A percentile compares a stretch with the other conserved stretches of the same genome.
Evolutionary conservation across 1,140 invertebrate genomes (phyloP).

Genomic region (Drosophila auraria): DNA sequence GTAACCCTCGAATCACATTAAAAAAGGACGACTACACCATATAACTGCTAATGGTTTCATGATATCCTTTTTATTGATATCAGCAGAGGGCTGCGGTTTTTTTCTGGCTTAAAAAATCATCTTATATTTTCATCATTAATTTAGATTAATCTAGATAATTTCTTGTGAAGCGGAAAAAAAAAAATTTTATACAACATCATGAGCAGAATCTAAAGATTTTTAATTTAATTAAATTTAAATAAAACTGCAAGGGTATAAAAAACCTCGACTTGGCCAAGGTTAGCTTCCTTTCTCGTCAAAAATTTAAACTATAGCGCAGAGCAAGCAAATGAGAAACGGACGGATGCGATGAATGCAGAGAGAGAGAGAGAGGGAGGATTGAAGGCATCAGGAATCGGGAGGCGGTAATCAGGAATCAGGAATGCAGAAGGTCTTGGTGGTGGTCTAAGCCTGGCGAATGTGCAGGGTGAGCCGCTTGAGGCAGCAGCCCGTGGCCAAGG

Average conservation of each 20-base stretch:
- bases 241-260: constrained; percentile 11
- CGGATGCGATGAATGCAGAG: constrained; percentile 34
- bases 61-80: background rate
- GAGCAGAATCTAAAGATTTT: background rate
- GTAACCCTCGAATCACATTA: no score
- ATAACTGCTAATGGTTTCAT: background rate
- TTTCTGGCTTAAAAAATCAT: no score
- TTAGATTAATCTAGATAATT: background rate
- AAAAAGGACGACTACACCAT: background rate
- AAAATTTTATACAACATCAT: no score
- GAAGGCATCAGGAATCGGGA: constrained; percentile 18
- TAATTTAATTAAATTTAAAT: background rate
- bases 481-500: constrained; percentile 55
- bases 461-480: constrained; percentile 75
- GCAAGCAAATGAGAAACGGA: constrained; percentile 77
- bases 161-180: background rate
- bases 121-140: background rate
- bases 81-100: background rate
- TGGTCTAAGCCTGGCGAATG: constrained; percentile 62
- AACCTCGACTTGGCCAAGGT: constrained; percentile 6
- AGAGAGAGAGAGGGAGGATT: constrained; percentile 21
- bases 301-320: constrained; percentile 47
- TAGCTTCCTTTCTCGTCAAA: background rate
- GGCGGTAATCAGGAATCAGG: constrained; percentile 9
- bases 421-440: background rate